phyloP scores from a whole-genome alignment of 2,888 invertebrate species.

The Cephus pygmeus region DNA sequence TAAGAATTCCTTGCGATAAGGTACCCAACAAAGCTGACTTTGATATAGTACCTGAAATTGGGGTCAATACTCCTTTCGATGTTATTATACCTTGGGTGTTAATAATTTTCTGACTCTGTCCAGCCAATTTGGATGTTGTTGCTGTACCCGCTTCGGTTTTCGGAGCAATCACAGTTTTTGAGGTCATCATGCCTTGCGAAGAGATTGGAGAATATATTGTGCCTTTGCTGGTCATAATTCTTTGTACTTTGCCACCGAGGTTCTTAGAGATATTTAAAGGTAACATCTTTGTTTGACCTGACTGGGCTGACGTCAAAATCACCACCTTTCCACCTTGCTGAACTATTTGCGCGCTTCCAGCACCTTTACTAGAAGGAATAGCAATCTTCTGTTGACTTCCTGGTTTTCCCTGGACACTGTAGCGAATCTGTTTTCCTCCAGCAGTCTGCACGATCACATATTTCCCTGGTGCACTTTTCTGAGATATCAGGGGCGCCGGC shows the following conservation, averaged over 20 bases:
- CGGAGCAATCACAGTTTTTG: slow-evolving; percentile 48
- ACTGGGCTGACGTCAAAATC: slow-evolving; percentile 57
- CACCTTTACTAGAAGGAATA: slow-evolving; percentile 46
- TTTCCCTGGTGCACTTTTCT: slow-evolving; percentile 53
- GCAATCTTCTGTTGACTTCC: slow-evolving; percentile 50
- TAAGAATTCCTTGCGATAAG: slow-evolving; percentile 47
- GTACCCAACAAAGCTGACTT: slow-evolving; percentile 47
- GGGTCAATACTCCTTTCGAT: slow-evolving; percentile 63
- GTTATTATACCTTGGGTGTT: slow-evolving; percentile 58
- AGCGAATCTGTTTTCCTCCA: slow-evolving; percentile 54
- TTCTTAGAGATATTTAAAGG: slow-evolving; percentile 60
- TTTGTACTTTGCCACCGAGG: slow-evolving; percentile 66
- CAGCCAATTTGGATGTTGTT: slow-evolving; percentile 60
- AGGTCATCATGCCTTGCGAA: slow-evolving; percentile 38
- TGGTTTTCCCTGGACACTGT: slow-evolving; percentile 53
- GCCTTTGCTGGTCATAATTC: slow-evolving; percentile 71
- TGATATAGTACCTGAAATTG: slow-evolving; percentile 55
- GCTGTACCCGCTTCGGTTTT: slow-evolving; percentile 59
- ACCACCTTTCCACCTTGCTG: slow-evolving; percentile 61
- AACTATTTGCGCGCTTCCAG: slow-evolving; percentile 57
- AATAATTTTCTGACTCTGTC: slow-evolving; percentile 61
- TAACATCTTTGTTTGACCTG: slow-evolving; percentile 54
- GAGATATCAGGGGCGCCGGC: slow-evolving; percentile 42
- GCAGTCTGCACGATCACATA: slow-evolving; percentile 60
- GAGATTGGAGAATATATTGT: slow-evolving; percentile 65